phyloP scores from a whole-genome alignment of 2,797 vertebrate genomes.

The Accipiter minullus region DNA sequence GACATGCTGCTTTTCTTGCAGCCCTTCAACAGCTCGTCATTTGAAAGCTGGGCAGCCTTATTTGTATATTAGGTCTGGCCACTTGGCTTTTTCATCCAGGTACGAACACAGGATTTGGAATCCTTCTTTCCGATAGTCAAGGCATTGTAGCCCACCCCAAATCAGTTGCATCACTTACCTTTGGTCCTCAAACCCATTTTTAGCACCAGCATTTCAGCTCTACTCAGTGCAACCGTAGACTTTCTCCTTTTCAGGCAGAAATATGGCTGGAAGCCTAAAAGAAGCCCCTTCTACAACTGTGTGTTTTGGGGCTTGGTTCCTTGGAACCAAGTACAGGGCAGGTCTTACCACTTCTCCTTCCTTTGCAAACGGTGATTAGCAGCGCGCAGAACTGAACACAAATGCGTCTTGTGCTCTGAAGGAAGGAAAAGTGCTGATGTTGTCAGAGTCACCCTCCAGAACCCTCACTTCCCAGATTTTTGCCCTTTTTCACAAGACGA shows the following conservation, averaged over 20 bases:
- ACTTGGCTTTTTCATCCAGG: background rate
- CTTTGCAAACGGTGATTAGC: background rate
- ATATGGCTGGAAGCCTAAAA: background rate
- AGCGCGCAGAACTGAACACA: rapidly evolving
- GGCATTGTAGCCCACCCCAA: background rate
- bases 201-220: background rate
- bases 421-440: background rate
- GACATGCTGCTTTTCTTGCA: background rate
- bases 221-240: background rate
- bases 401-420: background rate
- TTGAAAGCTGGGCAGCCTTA: background rate
- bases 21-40: background rate
- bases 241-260: background rate
- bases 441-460: background rate
- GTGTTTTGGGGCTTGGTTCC: background rate
- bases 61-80: background rate
- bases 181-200: background rate
- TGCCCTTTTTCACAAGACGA: background rate
- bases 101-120: background rate
- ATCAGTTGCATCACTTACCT: background rate
- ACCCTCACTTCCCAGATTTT: background rate
- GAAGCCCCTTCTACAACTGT: background rate
- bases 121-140: background rate
- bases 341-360: background rate
- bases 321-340: background rate